Evolutionary conservation across 1,140 invertebrate genomes (phyloP), one percentile per base, ranked within the genome.

Genomic region (Pachypeltis micranthus): DNA sequence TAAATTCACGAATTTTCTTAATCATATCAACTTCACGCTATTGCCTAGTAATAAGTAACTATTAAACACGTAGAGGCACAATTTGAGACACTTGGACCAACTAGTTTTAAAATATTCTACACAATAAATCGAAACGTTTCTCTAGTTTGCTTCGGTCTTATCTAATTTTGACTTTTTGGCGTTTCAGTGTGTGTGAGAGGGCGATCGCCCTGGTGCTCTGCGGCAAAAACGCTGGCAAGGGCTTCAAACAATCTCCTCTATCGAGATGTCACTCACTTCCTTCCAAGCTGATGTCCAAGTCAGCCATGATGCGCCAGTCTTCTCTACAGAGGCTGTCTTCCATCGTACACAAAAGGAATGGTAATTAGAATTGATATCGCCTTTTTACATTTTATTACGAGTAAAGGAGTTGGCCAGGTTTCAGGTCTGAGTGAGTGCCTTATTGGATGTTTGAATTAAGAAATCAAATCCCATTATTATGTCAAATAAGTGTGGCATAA

Each of bases 251-350:
- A 51, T 51, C 47, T 14, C 47, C 47, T 4, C 47, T 64, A 65
- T 64, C 63, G 63, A 31, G 63, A 64, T 64, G 63, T 60, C 58
- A 59, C 57, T 64, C 63, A 24, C 63, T 64, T 44, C 63, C 68
- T 23, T 67, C 70, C 67, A 77, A 75, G 69, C 73, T 77, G 69
- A 75, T 78, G 70, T 73, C 76, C 69, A 78, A 70, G 67, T 78
- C 72, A 63, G 77, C 68, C 69, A 80, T 84, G 68, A 84, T 83
- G 73, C 78, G 82, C 61, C 82, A 85, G 71, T 80, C 82, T 58
- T 83, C 82, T 74, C 80, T 84, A 70, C 83, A 82, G 27, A 81
- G 81, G 72, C 77, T 84, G 63, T 80, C 81, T n/a, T 79, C 78
- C 64, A 83, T 83, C 60, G 81, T 83, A 63, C 79, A 78, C 73